These are phyloP conservation scores for Zoanthus sansibaricus DNA, from an alignment of 92 coral and sea anemone species.

Conservation along the genomic window DNA sequence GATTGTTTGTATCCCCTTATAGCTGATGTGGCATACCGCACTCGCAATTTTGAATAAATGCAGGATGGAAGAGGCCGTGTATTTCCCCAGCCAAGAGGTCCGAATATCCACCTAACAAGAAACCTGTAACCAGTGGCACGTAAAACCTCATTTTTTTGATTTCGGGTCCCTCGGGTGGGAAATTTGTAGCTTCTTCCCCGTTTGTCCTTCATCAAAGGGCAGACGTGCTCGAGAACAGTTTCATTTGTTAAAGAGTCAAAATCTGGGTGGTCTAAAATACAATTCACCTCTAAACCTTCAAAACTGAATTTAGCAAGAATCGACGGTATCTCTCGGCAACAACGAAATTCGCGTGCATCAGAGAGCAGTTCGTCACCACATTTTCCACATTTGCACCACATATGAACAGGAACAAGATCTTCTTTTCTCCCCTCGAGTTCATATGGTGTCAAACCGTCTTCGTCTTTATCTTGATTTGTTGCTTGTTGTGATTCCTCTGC, in stretches of 20 bases:
- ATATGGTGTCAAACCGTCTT: conserved; percentile 24
- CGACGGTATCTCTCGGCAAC: conserved; percentile 36
- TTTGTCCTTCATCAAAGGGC: background rate
- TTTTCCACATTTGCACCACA: conserved; percentile 50
- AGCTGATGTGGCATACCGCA: too few relatives aligned
- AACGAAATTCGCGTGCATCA: conserved; percentile 48
- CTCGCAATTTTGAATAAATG: too few relatives aligned
- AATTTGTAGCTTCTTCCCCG: conserved; percentile 9
- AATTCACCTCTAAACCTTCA: background rate
- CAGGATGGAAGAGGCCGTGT: too few relatives aligned
- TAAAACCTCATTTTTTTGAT: conserved; percentile 4
- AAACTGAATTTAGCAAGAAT: background rate
- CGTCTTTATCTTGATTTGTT: background rate
- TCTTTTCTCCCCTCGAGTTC: conserved; percentile 15
- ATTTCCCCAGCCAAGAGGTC: too few relatives aligned
- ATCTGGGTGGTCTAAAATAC: background rate
- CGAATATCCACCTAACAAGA: too few relatives aligned
- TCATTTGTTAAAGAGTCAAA: background rate
- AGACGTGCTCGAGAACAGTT: background rate
- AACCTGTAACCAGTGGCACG: too few relatives aligned
- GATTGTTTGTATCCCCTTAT: too few relatives aligned
- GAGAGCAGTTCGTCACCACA: conserved; percentile 40
- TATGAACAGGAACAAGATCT: conserved; percentile 6
- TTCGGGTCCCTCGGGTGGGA: conserved; percentile 13
- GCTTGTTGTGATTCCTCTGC: background rate